Conservation (phyloP, 2,888 invertebrate genomes). For the Cetonia aurata region DNA sequence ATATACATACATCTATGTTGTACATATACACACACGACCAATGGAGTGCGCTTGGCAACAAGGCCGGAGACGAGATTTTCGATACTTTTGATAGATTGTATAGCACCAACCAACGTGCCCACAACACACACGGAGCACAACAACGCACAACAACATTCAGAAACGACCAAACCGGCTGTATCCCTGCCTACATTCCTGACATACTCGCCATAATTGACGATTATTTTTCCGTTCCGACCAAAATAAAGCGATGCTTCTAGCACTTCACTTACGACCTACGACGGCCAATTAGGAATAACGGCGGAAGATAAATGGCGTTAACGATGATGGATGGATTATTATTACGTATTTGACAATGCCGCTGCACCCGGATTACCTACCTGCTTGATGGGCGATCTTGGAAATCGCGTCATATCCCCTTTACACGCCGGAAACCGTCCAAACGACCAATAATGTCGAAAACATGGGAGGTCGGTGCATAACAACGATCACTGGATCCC, state of each 20-base stretch:
- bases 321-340: too few species aligned
- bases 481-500: constrained; percentile 22
- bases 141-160: constrained; percentile 29
- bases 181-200: constrained; percentile 55
- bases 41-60: constrained; percentile 61
- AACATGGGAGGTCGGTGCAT: constrained; percentile 12
- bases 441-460: constrained; percentile 12
- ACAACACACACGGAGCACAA: not conserved
- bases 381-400: constrained; percentile 25
- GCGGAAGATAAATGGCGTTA: not conserved
- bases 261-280: too few species aligned
- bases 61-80: constrained; percentile 59
- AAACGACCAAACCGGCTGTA: constrained; percentile 58
- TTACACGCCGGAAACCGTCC: constrained; percentile 15
- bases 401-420: constrained; percentile 35
- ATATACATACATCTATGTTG: constrained; percentile 38
- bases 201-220: constrained; percentile 43
- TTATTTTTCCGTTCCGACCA: too few species aligned
- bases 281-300: not conserved
- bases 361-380: constrained; percentile 13
- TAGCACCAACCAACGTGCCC: constrained; percentile 12
- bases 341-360: not conserved
- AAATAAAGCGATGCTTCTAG: too few species aligned
- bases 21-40: constrained; percentile 49
- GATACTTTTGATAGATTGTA: constrained; percentile 58